These are phyloP conservation scores for Ceryle rudis DNA, from an alignment of 2,797 vertebrate species.

Conservation along the genomic window DNA sequence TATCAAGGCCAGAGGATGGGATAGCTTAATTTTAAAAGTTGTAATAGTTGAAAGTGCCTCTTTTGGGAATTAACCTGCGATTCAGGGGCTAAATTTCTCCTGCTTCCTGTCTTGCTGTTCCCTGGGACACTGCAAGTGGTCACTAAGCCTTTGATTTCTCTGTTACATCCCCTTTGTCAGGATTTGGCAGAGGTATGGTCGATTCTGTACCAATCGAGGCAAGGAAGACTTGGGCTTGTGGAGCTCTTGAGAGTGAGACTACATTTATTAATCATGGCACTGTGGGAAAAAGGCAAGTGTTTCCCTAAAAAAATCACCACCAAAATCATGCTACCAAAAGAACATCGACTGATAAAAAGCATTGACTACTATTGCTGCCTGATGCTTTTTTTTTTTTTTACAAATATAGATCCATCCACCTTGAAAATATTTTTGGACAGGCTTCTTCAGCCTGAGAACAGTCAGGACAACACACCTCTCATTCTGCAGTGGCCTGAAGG, in stretches of 20 bases:
- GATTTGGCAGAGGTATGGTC: background rate
- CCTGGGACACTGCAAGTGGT: background rate
- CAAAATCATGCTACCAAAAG: background rate
- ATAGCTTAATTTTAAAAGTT: background rate
- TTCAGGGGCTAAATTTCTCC: background rate
- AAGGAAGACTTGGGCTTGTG: background rate
- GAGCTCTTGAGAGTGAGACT: background rate
- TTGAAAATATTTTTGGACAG: background rate
- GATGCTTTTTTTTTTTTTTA: background rate
- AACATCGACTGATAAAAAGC: background rate
- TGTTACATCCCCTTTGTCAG: background rate
- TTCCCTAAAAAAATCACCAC: background rate
- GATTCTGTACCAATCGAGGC: background rate
- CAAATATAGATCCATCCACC: background rate
- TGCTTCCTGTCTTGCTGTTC: background rate
- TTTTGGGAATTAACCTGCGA: background rate
- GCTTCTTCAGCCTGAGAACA: background rate
- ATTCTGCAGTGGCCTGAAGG: background rate
- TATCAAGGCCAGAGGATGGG: background rate
- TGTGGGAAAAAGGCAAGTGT: background rate
- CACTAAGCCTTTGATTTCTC: background rate
- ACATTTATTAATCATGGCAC: background rate
- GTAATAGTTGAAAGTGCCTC: background rate
- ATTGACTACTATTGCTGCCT: rapidly evolving
- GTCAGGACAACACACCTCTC: background rate